Evolutionary conservation across 2,113 vertebrate species (phyloP).

Genomic region (Dipodomys merriami): DNA sequence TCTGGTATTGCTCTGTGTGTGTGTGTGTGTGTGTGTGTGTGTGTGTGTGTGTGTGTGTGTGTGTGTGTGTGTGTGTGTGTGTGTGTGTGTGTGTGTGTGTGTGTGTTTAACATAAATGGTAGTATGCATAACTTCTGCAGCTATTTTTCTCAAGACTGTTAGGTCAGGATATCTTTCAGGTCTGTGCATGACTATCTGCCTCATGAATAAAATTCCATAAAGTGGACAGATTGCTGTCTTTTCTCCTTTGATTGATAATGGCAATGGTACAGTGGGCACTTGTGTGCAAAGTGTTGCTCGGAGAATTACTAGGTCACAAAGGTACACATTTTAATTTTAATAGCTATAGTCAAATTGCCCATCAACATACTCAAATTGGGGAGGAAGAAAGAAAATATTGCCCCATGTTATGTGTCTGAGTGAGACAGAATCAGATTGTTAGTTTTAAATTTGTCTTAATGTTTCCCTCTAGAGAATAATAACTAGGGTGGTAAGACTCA

Average conservation of each 20-base stretch:
- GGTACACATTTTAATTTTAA: slow-evolving; percentile 55
- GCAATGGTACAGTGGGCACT: neutral
- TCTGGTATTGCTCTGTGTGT: neutral
- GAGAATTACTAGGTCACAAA: slow-evolving; percentile 28
- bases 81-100: too few relatives aligned
- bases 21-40: too few relatives aligned
- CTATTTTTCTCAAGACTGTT: slow-evolving; percentile 1
- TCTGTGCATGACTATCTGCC: neutral
- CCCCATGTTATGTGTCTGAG: slow-evolving; percentile 48
- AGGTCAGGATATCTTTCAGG: slow-evolving; percentile 2
- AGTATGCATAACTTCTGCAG: neutral
- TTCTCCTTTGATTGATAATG: neutral
- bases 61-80: neutral
- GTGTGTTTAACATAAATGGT: neutral
- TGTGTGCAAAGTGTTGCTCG: neutral
- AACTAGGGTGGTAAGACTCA: slow-evolving; percentile 49
- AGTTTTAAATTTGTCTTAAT: slow-evolving; percentile 76
- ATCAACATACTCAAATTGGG: slow-evolving; percentile 26
- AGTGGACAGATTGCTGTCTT: neutral
- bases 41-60: neutral
- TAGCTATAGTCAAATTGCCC: slow-evolving; percentile 58
- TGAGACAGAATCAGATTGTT: slow-evolving; percentile 65
- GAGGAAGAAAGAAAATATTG: neutral
- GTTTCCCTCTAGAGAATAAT: slow-evolving; percentile 70
- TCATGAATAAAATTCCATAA: neutral